These are phyloP conservation scores for Ctenochaetus hawaiiensis DNA, from an alignment of 2,797 vertebrate species.

Conservation along the genomic window DNA sequence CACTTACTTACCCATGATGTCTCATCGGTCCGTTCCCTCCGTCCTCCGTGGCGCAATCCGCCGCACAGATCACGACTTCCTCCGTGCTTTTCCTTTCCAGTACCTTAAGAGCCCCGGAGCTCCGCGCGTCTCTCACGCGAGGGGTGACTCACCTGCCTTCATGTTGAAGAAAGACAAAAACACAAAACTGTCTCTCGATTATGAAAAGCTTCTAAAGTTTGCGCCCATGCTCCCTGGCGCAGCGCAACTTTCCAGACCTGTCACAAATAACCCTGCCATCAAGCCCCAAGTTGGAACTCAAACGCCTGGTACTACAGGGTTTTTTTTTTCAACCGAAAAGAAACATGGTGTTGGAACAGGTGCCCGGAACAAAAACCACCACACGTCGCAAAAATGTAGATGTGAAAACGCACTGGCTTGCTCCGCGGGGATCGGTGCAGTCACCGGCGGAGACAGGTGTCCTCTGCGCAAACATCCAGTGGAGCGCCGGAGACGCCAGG, in stretches of 20 bases:
- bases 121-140: conserved; percentile 56
- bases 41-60: conserved; percentile 70
- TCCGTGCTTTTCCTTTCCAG: conserved; percentile 39
- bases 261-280: conserved; percentile 42
- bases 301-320: conserved; percentile 11
- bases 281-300: conserved; percentile 54
- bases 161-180: conserved; percentile 30
- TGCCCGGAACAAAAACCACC: not conserved
- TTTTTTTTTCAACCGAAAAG: not conserved
- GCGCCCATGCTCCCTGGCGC: conserved; percentile 64
- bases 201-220: conserved; percentile 62
- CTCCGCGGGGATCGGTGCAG: not conserved
- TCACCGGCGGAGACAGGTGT: conserved; percentile 39
- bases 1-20: conserved; percentile 79
- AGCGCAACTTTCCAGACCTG: conserved; percentile 68
- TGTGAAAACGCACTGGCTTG: not conserved
- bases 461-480: conserved; percentile 73
- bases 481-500: conserved; percentile 39
- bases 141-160: conserved; percentile 72
- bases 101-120: conserved; percentile 54
- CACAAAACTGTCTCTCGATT: conserved; percentile 10
- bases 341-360: conserved; percentile 24
- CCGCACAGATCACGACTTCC: conserved; percentile 71
- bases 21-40: conserved; percentile 72
- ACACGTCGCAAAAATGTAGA: conserved; percentile 38